Evolutionary conservation across 1,140 invertebrate species (phyloP), one percentile per base, ranked within the genome.

Genomic region (Pemphigus obesinymphae): DNA sequence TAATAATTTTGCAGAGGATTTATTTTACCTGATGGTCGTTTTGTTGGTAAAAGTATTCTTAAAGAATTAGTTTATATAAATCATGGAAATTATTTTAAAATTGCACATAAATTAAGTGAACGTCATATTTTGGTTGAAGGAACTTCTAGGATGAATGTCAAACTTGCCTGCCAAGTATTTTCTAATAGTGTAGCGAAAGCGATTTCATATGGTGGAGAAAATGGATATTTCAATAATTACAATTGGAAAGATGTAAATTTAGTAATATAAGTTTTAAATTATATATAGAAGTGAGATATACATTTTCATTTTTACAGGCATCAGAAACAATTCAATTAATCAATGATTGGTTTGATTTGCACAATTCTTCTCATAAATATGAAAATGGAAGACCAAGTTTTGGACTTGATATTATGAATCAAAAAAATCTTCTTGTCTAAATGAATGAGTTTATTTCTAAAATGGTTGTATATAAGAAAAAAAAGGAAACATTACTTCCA

Each of bases 291-390:
- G 23, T 55, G 11, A n/a, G 3, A n/a, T n/a, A 23, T 8, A 55
- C 23, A 6, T 20, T 34, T 34, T 63, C 13, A 6, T 34, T 63
- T 15, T 63, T 63, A n/a, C 17, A 63, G 58, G 26, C 31, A n/a
- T 34, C 58, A 63, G 10, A 17, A 29, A 34, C 8, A 17, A 66
- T 84, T 43, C 1, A 82, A 48, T 31, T 50, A 5, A 20, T 83
- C 63, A 78, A 83, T 76, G 72, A 76, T 23, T 84, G 82, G 83
- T 83, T 83, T 43, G 80, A 84, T 70, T 13, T 83, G 17, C 63
- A 82, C n/a, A 83, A 83, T 63, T 70, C 34, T 31, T 50, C 37
- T 78, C 26, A n/a, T 11, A 75, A 63, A 53, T 31, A 82, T 29
- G 40, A 48, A 2, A 43, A 31, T 20, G 29, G n/a, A 82, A 31